These are phyloP conservation scores for Onychomys leucogaster DNA, from an alignment of 2,797 vertebrate species.

Conservation along the genomic window DNA sequence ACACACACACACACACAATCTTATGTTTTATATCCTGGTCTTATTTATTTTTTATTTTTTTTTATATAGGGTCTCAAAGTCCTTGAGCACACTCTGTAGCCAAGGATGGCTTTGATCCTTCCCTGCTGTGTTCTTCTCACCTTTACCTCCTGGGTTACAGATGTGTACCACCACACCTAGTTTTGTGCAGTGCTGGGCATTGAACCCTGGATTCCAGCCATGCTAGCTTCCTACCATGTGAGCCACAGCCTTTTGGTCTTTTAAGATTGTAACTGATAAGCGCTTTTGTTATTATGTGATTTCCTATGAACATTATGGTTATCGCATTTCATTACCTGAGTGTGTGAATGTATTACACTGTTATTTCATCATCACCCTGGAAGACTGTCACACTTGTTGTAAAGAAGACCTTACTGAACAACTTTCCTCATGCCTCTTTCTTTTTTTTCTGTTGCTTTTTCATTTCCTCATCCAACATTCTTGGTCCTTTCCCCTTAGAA, in stretches of 20 bases:
- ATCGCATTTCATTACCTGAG: not conserved
- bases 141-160: not conserved
- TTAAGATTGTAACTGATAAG: not conserved
- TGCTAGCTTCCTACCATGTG: not conserved
- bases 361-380: not conserved
- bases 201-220: not conserved
- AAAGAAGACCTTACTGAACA: slow-evolving; percentile 62
- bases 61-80: not conserved
- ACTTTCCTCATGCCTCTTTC: slow-evolving; percentile 3
- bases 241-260: not conserved
- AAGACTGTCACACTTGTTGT: not conserved
- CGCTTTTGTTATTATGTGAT: not conserved
- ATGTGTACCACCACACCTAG: not conserved
- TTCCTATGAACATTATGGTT: not conserved
- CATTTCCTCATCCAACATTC: slow-evolving; percentile 35
- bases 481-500: slow-evolving; percentile 61
- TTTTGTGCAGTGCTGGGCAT: not conserved
- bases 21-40: not conserved
- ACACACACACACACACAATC: not conserved
- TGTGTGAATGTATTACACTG: not conserved
- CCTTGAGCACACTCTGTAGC: not conserved
- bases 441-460: slow-evolving; percentile 46
- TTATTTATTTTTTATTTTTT: not conserved
- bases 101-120: not conserved
- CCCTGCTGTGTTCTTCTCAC: not conserved